These are phyloP conservation scores for Pseudorasbora parva DNA, from an alignment of 2,113 vertebrate species.

Conservation along the genomic window DNA sequence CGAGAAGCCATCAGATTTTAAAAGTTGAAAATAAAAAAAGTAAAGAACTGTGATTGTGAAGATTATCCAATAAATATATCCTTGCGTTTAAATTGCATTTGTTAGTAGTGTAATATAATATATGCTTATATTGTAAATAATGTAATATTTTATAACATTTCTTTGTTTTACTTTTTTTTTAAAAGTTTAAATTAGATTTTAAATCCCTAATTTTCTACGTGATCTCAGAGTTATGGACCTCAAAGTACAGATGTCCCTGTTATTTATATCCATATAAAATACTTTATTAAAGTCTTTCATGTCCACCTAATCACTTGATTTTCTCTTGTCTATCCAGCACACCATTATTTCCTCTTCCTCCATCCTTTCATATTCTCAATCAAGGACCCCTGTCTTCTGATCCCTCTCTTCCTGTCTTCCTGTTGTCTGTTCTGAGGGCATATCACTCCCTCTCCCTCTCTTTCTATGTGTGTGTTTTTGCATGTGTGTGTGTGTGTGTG, in stretches of 20 bases:
- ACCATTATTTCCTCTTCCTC: conserved; percentile 7
- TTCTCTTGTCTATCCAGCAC: conserved; percentile 28
- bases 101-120: too few species aligned
- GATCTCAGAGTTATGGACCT: not conserved
- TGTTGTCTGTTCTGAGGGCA: conserved; percentile 44
- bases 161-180: too few species aligned
- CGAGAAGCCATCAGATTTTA: too few species aligned
- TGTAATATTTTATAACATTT: too few species aligned
- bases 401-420: conserved; percentile 57
- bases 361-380: conserved; percentile 31
- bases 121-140: too few species aligned
- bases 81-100: too few species aligned
- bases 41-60: too few species aligned
- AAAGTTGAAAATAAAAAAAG: too few species aligned
- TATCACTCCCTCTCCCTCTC: conserved; percentile 41
- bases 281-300: not conserved
- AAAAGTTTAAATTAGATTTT: not conserved
- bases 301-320: not conserved
- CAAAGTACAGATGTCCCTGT: not conserved
- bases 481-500: conserved; percentile 68
- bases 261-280: not conserved
- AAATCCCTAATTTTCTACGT: not conserved
- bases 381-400: conserved; percentile 59
- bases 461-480: conserved; percentile 61
- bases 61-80: too few species aligned